A percentile compares a stretch with the other conserved stretches of the same genome.
These are phyloP conservation scores for Pemphredon lugubris DNA, from an alignment of 2,888 invertebrate species.

Conservation along the genomic window DNA sequence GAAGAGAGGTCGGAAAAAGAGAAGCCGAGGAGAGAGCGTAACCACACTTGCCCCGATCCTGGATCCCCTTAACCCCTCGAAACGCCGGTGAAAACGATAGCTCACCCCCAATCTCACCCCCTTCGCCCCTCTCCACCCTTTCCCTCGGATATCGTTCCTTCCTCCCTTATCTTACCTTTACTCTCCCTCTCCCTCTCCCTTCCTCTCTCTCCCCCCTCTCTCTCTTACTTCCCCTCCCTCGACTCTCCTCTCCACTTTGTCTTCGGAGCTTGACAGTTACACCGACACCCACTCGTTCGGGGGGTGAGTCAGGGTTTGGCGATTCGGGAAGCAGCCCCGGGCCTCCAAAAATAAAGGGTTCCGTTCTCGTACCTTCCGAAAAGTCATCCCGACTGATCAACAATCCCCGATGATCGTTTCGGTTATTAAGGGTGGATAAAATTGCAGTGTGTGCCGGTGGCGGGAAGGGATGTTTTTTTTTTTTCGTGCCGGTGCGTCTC, in stretches of 20 bases:
- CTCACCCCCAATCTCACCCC: slow-evolving; percentile 14
- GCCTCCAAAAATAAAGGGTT: slow-evolving; percentile 36
- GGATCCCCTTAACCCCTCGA: slow-evolving; percentile 43
- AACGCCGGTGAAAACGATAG: slow-evolving; percentile 50
- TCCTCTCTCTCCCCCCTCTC: neutral
- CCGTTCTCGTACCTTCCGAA: neutral
- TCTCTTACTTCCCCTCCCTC: neutral
- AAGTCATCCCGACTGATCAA: slow-evolving; percentile 12
- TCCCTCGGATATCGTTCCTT: neutral
- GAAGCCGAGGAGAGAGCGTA: slow-evolving; percentile 23
- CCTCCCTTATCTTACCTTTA: neutral
- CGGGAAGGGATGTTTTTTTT: too few species aligned
- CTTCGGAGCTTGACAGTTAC: slow-evolving; percentile 47
- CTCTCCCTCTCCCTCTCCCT: neutral
- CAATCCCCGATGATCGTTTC: slow-evolving; percentile 6
- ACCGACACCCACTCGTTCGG: slow-evolving; percentile 48
- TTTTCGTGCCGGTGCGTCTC: too few species aligned
- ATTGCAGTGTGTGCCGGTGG: too few species aligned
- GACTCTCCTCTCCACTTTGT: slow-evolving; percentile 33
- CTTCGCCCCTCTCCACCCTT: neutral
- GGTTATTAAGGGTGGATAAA: slow-evolving; percentile 34
- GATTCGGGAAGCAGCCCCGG: slow-evolving; percentile 17
- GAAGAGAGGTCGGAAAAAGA: slow-evolving; percentile 10
- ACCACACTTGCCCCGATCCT: slow-evolving; percentile 44
- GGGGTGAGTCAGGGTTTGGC: slow-evolving; percentile 2